Evolutionary conservation across 2,113 vertebrate species (phyloP).

Genomic region (Melanocharis versteri): DNA sequence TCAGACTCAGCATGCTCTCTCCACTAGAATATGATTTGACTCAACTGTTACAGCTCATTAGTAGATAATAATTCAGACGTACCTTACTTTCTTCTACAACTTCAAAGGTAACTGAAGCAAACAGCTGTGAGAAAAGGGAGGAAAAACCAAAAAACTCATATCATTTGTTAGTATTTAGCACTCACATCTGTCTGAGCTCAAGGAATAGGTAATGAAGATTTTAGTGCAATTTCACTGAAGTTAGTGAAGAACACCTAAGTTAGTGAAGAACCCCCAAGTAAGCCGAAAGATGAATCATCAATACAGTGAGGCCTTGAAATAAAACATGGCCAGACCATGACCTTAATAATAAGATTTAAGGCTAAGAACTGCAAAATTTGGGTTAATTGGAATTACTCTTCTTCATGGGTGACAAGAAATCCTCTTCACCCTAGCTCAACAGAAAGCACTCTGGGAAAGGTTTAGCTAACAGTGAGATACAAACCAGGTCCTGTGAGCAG

Average conservation of each 20-base stretch:
- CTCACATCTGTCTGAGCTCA: not conserved
- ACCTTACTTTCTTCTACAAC: slow-evolving; percentile 87
- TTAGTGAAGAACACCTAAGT: not conserved
- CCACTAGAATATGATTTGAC: not conserved
- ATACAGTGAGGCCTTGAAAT: not conserved
- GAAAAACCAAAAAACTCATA: not conserved
- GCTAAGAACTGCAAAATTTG: not conserved
- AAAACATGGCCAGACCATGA: not conserved
- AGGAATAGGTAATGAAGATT: not conserved
- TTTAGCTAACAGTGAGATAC: too few species aligned
- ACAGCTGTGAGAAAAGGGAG: slow-evolving; percentile 76
- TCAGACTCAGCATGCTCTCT: not conserved
- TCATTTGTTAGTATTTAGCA: not conserved
- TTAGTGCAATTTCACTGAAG: not conserved
- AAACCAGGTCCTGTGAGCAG: too few species aligned
- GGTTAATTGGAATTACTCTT: not conserved
- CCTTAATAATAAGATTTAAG: not conserved
- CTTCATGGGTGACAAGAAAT: too few species aligned
- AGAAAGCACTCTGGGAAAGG: too few species aligned
- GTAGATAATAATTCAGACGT: slow-evolving; percentile 28
- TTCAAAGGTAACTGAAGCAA: slow-evolving; percentile 89
- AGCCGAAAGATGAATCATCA: not conserved
- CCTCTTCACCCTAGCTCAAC: too few species aligned
- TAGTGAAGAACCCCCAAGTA: not conserved
- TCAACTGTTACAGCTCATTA: not conserved